Evolutionary conservation across 2,113 vertebrate genomes (phyloP), one percentile per base, ranked within the genome.

Genomic region (Brachyhypopomus gauderio): DNA sequence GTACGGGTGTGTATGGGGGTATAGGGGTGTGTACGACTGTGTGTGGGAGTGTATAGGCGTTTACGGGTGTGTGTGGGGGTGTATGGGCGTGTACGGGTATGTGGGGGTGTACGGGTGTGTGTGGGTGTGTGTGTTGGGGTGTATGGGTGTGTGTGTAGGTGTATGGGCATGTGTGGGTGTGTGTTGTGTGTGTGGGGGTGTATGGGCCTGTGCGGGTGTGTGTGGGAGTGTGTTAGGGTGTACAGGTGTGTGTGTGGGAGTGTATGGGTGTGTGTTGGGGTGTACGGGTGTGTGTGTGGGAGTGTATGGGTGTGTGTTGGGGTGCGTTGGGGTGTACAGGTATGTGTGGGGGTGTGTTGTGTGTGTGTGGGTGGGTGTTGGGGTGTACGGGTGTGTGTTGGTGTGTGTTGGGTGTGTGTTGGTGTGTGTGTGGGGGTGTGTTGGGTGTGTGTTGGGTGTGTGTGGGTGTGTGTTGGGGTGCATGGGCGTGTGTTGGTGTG

Each of bases 181-280:
- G 82, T 78, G 30, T 63, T 41, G 59, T 72, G 72, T 69, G 82
- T 78, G 30, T 63, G 8, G n/a, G 55, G 8, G 55, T 78, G 48
- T 74, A 60, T 62, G 36, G 38, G 69, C 23, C 7, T 3, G 89
- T 30, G 56, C 62, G 30, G 7, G 36, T 22, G 80, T 75, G 77
- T 52, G 23, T 58, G 22, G 52, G 58, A 20, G 19, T 67, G 60
- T 70, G 58, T 30, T 1, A 30, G 30, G 2, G 30, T 30, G 30
- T 30, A 30, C 3, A 3, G 30, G 30, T 30, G 30, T 30, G 30
- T 30, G 30, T 30, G 3, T 30, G 30, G 30, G 30, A 2, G 30
- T 30, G 30, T 30, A 30, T 38, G 72, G 55, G 59, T 72, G 72
- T 69, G 82, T 78, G 25, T 63, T 8, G n/a, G 55, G 9, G 55